Evolutionary conservation across 2,888 invertebrate genomes (phyloP), one percentile per base, ranked within the genome.

Genomic region (Alloplasta piceator): DNA sequence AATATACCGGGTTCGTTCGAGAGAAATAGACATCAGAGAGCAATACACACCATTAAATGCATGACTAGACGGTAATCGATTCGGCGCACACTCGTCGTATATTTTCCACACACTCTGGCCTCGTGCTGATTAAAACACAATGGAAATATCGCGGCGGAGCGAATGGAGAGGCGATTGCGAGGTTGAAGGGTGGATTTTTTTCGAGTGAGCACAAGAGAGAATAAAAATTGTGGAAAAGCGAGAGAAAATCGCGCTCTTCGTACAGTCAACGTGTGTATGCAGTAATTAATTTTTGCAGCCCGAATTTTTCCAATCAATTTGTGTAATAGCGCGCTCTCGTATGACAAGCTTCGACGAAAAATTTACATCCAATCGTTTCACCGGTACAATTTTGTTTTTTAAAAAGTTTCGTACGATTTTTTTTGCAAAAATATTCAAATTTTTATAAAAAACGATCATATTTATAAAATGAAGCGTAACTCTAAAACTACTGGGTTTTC

Each of bases 61-160:
- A 75, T 75, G 80, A 67, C 67, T 68, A 55, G 71, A 67, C 56
- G 63, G 63, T 80, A 80, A 76, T 76, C 76, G 80, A 79, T 79
- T 79, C 66, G 76, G 50, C 76, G 50, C 76, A 67, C 71, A 76
- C 46, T 41, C 26, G 55, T 38, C 16, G 26, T 26, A 80, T 60
- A 36, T 38, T 1, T 41, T 16, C 26, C 74, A 10, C 55, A 9
- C 6, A 10, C 50, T 50, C 67, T 58, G 63, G 50, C 63, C 36
- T 68, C 63, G 50, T 58, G 39, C 64, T 80, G 79, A 80, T 67
- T 80, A 76, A 80, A 80, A 68, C 72, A 76, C 72, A 75, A 68
- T 72, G 66, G 63, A 72, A 67, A 67, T 67, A 58, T 26, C 56
- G 56, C 7, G 46, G 60, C 58, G 75, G n/a, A n/a, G n/a, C 46